Evolutionary conservation across 2,888 invertebrate genomes (phyloP).

Genomic region (Andrena bicolor): DNA sequence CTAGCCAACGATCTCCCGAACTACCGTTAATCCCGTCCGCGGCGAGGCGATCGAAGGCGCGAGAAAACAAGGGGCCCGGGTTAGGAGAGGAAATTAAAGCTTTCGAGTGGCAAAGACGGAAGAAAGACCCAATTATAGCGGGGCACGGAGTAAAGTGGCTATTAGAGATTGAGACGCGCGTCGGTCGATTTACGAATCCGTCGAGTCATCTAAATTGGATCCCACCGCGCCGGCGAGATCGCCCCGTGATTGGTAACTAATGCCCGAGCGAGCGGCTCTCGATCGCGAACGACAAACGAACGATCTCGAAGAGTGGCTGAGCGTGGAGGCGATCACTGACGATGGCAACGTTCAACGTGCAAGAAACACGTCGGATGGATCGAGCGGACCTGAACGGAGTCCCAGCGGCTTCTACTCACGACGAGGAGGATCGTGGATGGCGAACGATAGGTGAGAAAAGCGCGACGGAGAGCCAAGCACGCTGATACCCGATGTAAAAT

Average conservation of each 20-base stretch:
- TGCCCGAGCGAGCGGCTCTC: conserved; percentile 20
- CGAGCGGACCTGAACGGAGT: background rate
- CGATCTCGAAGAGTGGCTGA: background rate
- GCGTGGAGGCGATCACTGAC: background rate
- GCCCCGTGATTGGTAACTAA: conserved; percentile 19
- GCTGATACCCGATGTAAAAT: conserved; percentile 42
- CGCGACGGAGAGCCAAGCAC: conserved; percentile 22
- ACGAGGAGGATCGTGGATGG: background rate
- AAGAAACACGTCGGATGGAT: background rate
- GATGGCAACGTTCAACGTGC: background rate
- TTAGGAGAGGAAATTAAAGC: conserved; percentile 36
- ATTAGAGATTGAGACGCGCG: conserved; percentile 67
- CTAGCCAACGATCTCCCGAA: conserved; percentile 72
- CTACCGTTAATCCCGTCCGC: conserved; percentile 75
- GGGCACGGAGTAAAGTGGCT: conserved; percentile 71
- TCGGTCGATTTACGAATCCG: conserved; percentile 67
- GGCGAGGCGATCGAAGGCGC: conserved; percentile 23
- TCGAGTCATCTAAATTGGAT: conserved; percentile 70
- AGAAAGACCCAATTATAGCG: conserved; percentile 73
- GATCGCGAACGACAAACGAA: background rate
- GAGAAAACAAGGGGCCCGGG: conserved; percentile 48
- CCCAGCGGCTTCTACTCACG: conserved; percentile 13
- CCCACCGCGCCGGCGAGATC: conserved; percentile 39
- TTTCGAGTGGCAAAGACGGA: conserved; percentile 37
- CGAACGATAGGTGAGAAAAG: conserved; percentile 3